Conservation (phyloP, 2,113 vertebrate species). For the Gavia stellata region DNA sequence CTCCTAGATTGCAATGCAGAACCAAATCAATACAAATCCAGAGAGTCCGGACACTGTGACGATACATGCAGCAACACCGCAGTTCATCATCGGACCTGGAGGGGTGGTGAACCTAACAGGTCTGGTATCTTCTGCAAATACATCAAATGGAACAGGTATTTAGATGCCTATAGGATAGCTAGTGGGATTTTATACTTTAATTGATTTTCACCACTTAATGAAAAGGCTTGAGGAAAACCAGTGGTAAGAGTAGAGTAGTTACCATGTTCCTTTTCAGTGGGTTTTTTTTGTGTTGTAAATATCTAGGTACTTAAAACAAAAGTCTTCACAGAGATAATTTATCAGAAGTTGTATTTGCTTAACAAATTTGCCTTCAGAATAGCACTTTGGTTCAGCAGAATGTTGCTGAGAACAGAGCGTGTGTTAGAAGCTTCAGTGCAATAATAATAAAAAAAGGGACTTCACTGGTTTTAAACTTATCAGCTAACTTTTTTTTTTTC, state of each 20-base stretch:
- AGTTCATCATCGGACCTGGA: slow-evolving; percentile 88
- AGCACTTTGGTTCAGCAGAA: not conserved
- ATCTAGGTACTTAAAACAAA: not conserved
- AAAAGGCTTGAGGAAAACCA: slow-evolving; percentile 25
- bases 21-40: slow-evolving; percentile 88
- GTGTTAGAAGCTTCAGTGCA: not conserved
- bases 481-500: not conserved
- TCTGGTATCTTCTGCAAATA: slow-evolving; percentile 75
- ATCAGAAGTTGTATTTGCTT: not conserved
- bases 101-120: slow-evolving; percentile 87
- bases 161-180: slow-evolving; percentile 47
- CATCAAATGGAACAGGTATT: slow-evolving; percentile 66
- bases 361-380: not conserved
- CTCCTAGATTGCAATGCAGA: slow-evolving; percentile 86
- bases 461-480: not conserved
- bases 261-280: not conserved
- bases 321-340: not conserved
- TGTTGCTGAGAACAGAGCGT: not conserved
- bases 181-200: slow-evolving; percentile 40
- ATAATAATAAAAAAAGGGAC: not conserved
- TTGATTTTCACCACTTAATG: slow-evolving; percentile 18
- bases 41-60: slow-evolving; percentile 87
- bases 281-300: not conserved
- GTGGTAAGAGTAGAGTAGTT: slow-evolving; percentile 43
- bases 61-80: slow-evolving; percentile 82